Evolutionary conservation across 2,113 vertebrate genomes (phyloP), one percentile per base, ranked within the genome.

Genomic region (Mesocricetus auratus): DNA sequence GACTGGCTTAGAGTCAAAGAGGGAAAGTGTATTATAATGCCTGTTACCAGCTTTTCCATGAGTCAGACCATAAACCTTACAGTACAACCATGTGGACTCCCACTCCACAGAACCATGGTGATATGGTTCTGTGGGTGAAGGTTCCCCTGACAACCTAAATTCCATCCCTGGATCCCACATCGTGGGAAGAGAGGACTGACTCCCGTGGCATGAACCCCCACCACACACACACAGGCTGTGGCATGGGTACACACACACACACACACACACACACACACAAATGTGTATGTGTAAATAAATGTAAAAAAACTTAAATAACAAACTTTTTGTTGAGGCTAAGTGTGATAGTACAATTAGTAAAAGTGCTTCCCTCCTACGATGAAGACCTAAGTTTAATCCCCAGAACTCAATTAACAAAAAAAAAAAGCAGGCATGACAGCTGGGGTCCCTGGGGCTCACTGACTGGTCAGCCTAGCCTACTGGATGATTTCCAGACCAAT

Each of bases 1-100:
- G 86, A 47, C 88, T 24, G 31, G 47, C 45, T 97, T 94, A 90
- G 73, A 77, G 21, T 95, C 90, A 79, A 36, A 90, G 89, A 82
- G 22, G 58, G n/a, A 85, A 89, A 45, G 39, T 78, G 42, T 83
- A 62, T 29, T 86, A 47, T 45, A 93, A 89, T 58, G 60, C 86
- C 79, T 79, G 58, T 91, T 82, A 56, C 12, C 78, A 60, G 17
- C 60, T 86, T 95, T 93, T 77, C 78, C 94, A 53, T 94, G 69
- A 94, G 58, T 92, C 92, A 81, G n/a, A 36, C 69, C 89, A 83
- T 58, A 92, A 90, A 75, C 64, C 56, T 69, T 83, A 66, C 47
- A 58, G 3, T 78, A 53, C 81, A 86, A 50, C 47, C 93, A 78
- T 3, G 7, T 95, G 81, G 56, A 15, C 56, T 81, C 50, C 79